A percentile compares a stretch with the other conserved stretches of the same genome.
phyloP scores from a whole-genome alignment of 1,140 invertebrate genomes.

The Orchestia grillus region DNA sequence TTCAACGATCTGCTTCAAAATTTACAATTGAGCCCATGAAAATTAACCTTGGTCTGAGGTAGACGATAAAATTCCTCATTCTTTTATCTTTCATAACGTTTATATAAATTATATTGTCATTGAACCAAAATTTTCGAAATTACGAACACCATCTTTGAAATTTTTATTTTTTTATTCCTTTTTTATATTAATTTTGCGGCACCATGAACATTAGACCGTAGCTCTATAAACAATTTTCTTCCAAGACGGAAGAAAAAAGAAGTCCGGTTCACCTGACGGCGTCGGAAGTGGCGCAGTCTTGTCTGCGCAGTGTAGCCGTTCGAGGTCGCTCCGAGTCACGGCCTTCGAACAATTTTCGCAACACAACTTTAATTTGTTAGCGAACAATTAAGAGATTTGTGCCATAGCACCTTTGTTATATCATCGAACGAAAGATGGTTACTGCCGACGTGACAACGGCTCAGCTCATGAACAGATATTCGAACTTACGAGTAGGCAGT shows the following conservation, averaged over 20 bases:
- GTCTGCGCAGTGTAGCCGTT: not conserved
- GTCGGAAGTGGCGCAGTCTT: not conserved
- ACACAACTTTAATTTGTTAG: not conserved
- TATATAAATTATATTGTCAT: not conserved
- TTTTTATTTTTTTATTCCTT: not conserved
- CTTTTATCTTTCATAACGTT: not conserved
- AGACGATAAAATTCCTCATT: not conserved
- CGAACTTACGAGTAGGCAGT: not conserved
- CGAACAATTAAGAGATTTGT: not conserved
- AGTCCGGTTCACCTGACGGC: not conserved
- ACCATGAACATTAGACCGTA: not conserved
- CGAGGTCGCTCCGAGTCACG: not conserved
- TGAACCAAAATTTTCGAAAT: not conserved
- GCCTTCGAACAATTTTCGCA: not conserved
- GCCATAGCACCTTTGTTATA: not conserved
- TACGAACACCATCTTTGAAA: not conserved
- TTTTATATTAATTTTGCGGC: not conserved
- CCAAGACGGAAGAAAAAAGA: not conserved
- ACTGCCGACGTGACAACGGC: not conserved
- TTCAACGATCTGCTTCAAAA: not conserved
- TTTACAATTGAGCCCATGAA: not conserved
- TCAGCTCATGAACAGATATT: not conserved
- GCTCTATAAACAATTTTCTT: not conserved
- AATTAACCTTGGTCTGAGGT: not conserved
- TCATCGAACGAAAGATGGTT: not conserved